Conservation (phyloP, 2,113 vertebrate genomes). For the Speoplatyrhinus poulsoni region DNA sequence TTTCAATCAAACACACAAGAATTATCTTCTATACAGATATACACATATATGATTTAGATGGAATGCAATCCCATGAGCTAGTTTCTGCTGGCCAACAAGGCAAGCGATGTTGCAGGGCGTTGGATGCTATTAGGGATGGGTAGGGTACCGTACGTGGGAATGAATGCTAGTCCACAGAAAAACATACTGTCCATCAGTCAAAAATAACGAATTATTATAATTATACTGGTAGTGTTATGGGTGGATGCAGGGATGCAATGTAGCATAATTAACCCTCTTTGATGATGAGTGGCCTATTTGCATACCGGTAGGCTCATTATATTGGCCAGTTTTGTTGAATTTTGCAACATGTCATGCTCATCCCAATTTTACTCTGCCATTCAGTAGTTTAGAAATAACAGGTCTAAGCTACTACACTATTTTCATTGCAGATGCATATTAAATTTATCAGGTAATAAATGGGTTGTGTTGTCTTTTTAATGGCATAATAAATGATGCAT, state of each 20-base stretch:
- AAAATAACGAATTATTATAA: background rate
- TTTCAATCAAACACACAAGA: too few species aligned
- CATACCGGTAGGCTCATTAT: too few species aligned
- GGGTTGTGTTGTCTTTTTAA: too few species aligned
- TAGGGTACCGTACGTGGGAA: background rate
- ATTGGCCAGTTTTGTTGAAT: too few species aligned
- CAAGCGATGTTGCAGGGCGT: constrained; percentile 66
- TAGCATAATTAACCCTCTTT: too few species aligned
- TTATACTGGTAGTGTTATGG: background rate
- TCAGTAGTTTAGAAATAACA: background rate
- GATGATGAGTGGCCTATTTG: too few species aligned
- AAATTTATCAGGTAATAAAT: too few species aligned
- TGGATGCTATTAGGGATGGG: constrained; percentile 58
- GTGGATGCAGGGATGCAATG: too few species aligned
- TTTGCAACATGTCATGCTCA: background rate
- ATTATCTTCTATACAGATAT: background rate
- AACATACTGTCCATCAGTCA: background rate
- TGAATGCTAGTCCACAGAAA: constrained; percentile 49
- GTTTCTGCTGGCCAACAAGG: constrained; percentile 4
- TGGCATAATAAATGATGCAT: too few species aligned
- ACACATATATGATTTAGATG: too few species aligned
- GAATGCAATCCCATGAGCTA: background rate
- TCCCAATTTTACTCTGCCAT: background rate
- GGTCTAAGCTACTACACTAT: too few species aligned
- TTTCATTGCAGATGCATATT: too few species aligned